These are phyloP conservation scores for Tetranychus urticae DNA, from an alignment of 1,140 invertebrate species.

Conservation along the genomic window DNA sequence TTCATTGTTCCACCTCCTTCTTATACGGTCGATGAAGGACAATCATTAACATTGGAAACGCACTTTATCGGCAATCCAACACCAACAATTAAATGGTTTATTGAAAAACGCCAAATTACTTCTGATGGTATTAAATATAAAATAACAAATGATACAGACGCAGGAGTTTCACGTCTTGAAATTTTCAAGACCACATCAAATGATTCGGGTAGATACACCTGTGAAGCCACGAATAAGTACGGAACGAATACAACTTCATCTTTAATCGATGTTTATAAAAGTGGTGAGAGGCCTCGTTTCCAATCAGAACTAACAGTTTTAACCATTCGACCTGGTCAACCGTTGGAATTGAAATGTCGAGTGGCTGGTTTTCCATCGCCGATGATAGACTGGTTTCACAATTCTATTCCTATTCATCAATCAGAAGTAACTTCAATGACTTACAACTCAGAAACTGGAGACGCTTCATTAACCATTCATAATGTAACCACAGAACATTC, in stretches of 20 bases:
- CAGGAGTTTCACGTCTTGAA: background rate
- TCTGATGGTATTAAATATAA: background rate
- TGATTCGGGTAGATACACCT: conserved; percentile 24
- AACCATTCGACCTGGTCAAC: background rate
- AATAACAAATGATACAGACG: background rate
- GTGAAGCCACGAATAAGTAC: background rate
- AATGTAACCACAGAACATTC: background rate
- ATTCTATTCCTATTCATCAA: background rate
- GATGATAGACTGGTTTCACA: background rate
- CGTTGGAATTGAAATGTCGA: background rate
- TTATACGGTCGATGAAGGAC: background rate
- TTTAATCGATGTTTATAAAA: background rate
- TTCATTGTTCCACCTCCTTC: background rate
- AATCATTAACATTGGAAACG: background rate
- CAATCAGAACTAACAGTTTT: background rate
- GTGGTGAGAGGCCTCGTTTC: background rate
- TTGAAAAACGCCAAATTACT: background rate
- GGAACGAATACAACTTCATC: background rate
- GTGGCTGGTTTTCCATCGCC: background rate
- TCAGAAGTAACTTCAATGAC: background rate
- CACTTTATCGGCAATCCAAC: background rate
- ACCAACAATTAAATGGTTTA: background rate
- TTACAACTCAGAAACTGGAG: background rate
- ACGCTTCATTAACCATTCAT: background rate
- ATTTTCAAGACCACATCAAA: conserved; percentile 13